These are phyloP conservation scores for Thaumatotibia leucotreta DNA, from an alignment of 1,140 invertebrate species.

Conservation along the genomic window DNA sequence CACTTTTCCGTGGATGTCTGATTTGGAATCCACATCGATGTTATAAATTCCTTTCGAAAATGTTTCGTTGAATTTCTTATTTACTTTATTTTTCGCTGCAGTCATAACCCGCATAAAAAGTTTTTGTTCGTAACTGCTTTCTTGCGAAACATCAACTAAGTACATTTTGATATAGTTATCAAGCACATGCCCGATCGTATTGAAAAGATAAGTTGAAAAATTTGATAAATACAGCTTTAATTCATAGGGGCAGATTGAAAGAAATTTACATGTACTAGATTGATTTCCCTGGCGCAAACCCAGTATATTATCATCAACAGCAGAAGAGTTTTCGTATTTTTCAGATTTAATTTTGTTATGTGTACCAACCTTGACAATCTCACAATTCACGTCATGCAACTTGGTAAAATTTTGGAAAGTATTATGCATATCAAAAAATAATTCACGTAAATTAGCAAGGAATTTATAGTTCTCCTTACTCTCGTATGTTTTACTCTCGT, in stretches of 20 bases:
- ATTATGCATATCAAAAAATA: slow-evolving; percentile 32
- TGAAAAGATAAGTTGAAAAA: slow-evolving; percentile 41
- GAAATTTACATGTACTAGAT: neutral
- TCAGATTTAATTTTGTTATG: neutral
- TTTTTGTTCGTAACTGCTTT: slow-evolving; percentile 29
- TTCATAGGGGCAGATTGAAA: slow-evolving; percentile 23
- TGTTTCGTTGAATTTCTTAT: slow-evolving; percentile 27
- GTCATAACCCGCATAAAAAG: slow-evolving; percentile 26
- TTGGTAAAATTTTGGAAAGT: slow-evolving; percentile 25
- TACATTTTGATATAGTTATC: slow-evolving; percentile 53
- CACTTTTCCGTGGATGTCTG: slow-evolving; percentile 33
- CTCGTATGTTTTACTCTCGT: neutral
- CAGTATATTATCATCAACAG: neutral
- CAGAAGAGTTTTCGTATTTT: neutral
- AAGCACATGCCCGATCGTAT: slow-evolving; percentile 37
- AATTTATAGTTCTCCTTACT: neutral
- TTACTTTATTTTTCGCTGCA: slow-evolving; percentile 17
- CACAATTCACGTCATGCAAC: slow-evolving; percentile 39
- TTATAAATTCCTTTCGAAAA: slow-evolving; percentile 34
- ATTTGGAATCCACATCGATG: slow-evolving; percentile 34
- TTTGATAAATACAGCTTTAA: slow-evolving; percentile 37
- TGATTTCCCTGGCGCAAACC: neutral
- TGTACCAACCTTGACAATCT: too few species aligned
- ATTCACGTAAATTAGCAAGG: slow-evolving; percentile 28
- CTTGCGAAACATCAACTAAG: slow-evolving; percentile 33